phyloP scores from a whole-genome alignment of 2,888 invertebrate species.

The Atethmia centrago region DNA sequence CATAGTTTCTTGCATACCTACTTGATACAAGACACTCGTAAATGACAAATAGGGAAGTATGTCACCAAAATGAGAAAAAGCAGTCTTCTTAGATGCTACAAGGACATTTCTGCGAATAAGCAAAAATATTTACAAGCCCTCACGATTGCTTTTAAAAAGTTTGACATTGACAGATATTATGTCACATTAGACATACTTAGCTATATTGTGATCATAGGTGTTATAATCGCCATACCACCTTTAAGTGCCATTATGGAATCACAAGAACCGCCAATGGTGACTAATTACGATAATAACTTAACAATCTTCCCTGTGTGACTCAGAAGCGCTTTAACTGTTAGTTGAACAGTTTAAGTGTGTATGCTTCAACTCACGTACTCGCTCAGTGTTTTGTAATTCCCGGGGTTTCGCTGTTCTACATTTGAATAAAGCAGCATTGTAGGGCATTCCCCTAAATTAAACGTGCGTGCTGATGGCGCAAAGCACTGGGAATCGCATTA shows the following conservation, averaged over 20 bases:
- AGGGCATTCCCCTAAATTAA: slow-evolving; percentile 7
- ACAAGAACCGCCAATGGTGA: slow-evolving; percentile 9
- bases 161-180: neutral
- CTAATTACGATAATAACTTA: slow-evolving; percentile 25
- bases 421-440: neutral
- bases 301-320: slow-evolving; percentile 35
- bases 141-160: neutral
- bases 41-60: neutral
- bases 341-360: neutral
- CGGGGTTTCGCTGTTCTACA: slow-evolving; percentile 1
- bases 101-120: neutral
- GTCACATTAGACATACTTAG: neutral
- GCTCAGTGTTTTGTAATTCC: neutral
- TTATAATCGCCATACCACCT: neutral
- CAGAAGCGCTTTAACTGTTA: slow-evolving; percentile 10
- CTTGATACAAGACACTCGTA: neutral
- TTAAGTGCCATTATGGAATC: neutral
- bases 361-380: slow-evolving; percentile 23
- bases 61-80: neutral
- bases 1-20: neutral
- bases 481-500: neutral
- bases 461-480: neutral
- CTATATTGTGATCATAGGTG: neutral
- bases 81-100: neutral
- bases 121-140: neutral